Evolutionary conservation across 2,888 invertebrate species (phyloP).

Genomic region (Pammene fasciana): DNA sequence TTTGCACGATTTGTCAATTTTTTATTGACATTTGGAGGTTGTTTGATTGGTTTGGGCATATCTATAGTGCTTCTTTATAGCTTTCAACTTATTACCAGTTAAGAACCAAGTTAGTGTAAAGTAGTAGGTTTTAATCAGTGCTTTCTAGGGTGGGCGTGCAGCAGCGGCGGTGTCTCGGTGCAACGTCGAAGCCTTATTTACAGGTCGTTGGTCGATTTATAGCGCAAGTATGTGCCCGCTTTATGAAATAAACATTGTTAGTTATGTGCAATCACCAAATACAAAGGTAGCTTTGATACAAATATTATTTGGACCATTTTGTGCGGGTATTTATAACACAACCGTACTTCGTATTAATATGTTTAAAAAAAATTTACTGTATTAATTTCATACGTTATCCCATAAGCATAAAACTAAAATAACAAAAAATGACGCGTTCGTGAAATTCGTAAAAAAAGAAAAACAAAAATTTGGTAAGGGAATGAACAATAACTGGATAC

Average conservation of each 20-base stretch:
- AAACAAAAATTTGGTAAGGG: too few species aligned
- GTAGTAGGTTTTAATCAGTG: neutral
- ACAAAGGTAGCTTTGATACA: too few species aligned
- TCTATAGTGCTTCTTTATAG: neutral
- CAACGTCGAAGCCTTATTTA: conserved; percentile 33
- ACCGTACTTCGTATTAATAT: too few species aligned
- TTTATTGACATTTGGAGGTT: neutral
- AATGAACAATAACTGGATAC: too few species aligned
- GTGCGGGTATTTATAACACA: too few species aligned
- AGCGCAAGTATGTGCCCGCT: conserved; percentile 23
- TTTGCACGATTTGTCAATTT: neutral
- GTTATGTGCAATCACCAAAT: neutral
- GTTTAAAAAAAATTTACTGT: too few species aligned
- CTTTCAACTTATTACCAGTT: neutral
- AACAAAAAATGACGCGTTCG: too few species aligned
- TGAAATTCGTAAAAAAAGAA: too few species aligned
- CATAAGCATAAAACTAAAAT: too few species aligned
- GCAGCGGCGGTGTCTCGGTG: conserved; percentile 37
- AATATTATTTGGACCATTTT: too few species aligned
- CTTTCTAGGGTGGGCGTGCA: conserved; percentile 17
- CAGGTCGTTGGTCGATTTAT: conserved; percentile 14
- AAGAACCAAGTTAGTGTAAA: neutral
- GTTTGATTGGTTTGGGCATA: neutral
- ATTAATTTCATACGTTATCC: too few species aligned
- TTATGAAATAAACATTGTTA: neutral